A percentile compares a stretch with the other conserved stretches of the same genome.
Conservation (phyloP, 2,113 vertebrate genomes). For the Anoura caudifer region DNA sequence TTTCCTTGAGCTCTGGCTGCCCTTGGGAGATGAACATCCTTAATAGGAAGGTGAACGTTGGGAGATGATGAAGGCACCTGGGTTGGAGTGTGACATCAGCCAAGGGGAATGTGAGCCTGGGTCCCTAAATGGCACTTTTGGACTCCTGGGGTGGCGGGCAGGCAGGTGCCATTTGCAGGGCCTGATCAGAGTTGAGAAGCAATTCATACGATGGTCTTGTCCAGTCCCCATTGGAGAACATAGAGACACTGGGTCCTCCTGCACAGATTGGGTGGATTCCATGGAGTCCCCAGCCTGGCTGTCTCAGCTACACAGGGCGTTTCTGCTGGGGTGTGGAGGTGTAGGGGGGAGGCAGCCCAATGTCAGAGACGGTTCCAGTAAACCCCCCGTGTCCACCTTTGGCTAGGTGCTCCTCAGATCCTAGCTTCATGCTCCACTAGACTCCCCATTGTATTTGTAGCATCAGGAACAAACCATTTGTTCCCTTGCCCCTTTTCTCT, state of each 20-base stretch:
- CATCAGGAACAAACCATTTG: background rate
- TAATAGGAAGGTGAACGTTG: background rate
- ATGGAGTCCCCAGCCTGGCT: background rate
- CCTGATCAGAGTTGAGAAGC: background rate
- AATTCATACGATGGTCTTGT: background rate
- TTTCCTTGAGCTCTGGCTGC: background rate
- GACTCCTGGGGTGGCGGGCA: background rate
- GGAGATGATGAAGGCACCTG: background rate
- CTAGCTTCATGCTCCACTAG: background rate
- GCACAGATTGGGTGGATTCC: background rate
- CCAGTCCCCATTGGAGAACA: background rate
- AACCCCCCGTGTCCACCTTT: background rate
- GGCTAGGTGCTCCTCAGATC: background rate
- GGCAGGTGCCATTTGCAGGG: background rate
- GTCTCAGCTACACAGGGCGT: rapidly evolving
- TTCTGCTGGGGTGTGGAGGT: too few relatives aligned
- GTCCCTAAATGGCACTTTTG: background rate
- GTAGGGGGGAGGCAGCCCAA: background rate
- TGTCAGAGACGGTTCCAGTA: background rate
- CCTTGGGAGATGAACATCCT: background rate
- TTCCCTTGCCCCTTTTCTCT: background rate
- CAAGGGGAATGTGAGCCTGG: background rate
- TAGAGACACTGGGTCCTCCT: background rate
- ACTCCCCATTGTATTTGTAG: background rate
- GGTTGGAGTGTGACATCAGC: background rate